Evolutionary conservation across 2,113 vertebrate species (phyloP).

Genomic region (Glaucidium brasilianum): DNA sequence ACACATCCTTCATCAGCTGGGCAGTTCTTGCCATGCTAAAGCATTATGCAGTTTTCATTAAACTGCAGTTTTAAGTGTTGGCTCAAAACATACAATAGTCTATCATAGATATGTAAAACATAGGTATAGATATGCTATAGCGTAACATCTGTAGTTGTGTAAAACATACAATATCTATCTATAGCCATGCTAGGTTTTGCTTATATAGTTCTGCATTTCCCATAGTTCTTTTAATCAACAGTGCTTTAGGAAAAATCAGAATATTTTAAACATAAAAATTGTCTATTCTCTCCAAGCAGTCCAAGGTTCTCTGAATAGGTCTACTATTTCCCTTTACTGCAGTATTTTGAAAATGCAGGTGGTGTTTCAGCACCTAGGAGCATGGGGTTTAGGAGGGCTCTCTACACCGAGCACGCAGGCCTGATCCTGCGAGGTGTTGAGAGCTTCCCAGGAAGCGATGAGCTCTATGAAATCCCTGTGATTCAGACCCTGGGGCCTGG

Average conservation of each 20-base stretch:
- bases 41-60: neutral
- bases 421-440: slow-evolving; percentile 10
- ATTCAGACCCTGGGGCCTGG: neutral
- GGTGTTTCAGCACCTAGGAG: neutral
- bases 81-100: neutral
- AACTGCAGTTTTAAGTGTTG: neutral
- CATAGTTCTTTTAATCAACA: neutral
- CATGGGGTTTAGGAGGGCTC: neutral
- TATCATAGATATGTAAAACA: neutral
- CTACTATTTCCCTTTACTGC: neutral
- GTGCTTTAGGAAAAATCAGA: neutral
- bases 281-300: neutral
- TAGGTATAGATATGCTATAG: neutral
- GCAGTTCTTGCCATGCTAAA: neutral
- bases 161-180: neutral
- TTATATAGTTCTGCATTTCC: neutral
- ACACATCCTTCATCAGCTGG: neutral
- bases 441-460: neutral
- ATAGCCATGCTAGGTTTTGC: neutral
- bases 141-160: neutral
- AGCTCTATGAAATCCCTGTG: slow-evolving; percentile 25
- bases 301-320: neutral
- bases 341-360: neutral
- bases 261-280: neutral
- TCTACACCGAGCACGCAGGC: neutral